Evolutionary conservation across 2,888 invertebrate genomes (phyloP), one percentile per base, ranked within the genome.

Genomic region (Ischnus inquisitorius): DNA sequence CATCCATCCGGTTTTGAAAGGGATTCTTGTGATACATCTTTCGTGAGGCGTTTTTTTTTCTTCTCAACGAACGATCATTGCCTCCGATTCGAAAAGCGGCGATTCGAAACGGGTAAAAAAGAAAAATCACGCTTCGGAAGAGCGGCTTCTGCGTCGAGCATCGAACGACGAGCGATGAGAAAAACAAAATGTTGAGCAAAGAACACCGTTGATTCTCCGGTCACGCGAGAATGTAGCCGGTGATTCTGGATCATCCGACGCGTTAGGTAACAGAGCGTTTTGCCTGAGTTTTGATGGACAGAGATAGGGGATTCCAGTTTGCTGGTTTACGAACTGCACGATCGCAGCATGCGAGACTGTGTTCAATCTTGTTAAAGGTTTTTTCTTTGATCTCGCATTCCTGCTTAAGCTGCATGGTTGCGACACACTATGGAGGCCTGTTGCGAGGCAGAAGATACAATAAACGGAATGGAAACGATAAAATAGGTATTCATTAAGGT

Each of bases 241-340:
- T 25, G 54, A 71, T 54, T 71, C 54, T 22, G 71, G 71, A 71
- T 57, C 71, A 39, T 19, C 46, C 34, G 54, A 39, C 19, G 14
- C 10, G 43, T 65, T 65, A 41, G 43, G 65, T 22, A 65, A 69
- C 39, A 10, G 34, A 34, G 34, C 4, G 34, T 34, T 34, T 34
- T 34, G 8, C 34, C 34, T 34, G 14, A 22, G 19, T 71, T 41
- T 71, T 39, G 54, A 71, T 34, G 54, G 54, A 54, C 71, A 39
- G 54, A 22, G 54, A 14, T 19, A 54, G 54, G 25, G 60, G 60
- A 60, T 60, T 60, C 60, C 60, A 60, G 60, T 60, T 28, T 60
- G 14, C 60, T 25, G 25, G 60, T 25, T 28, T 14, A 60, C 25
- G 60, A 25, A 25, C 28, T 6, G 46, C n/a, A 46, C 46, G 46